Evolutionary conservation across 2,797 vertebrate genomes (phyloP), one percentile per base, ranked within the genome.

Genomic region (Anas bernieri): DNA sequence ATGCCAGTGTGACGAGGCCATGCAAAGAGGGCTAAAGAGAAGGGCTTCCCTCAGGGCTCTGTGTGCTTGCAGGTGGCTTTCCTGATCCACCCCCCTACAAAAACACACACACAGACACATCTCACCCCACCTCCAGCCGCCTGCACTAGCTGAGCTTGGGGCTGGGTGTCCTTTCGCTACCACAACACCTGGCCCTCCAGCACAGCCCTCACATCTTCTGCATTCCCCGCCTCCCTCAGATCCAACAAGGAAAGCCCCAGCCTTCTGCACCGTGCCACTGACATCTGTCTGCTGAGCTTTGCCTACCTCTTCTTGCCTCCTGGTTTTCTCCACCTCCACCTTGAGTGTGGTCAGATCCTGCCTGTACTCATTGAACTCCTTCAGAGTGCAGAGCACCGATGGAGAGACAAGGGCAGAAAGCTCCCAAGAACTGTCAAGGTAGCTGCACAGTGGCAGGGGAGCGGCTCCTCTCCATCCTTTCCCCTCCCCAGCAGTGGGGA

Each of bases 241-340:
- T 26, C 17, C 12, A 1, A 4, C 77, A 62, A 35, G 55, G 7
- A 17, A 46, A 25, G 22, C 15, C 45, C n/a, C 28, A 37, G 62
- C 17, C 37, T 45, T 74, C 6, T 7, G 69, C 30, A 55, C 63
- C 6, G 1, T 35, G 25, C 35, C 7, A 5, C 59, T 61, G 59
- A 37, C 35, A 9, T 6, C 5, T 10, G 46, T 21, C 48, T 10
- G 6, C 41, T 35, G 3, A 0, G 1, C 37, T 61, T 28, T 66
- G 41, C 63, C 45, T 45, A 87, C 84, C 45, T 91, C 15, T 17
- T 39, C 10, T 28, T 4, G 26, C 31, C 0, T 0, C 8, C 7
- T 4, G 9, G 1, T 0, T 1, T 75, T 4, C 33, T 85, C 48
- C 10, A 2, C 5, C 25, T 45, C 17, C 9, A 8, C 21, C n/a